Base-by-base conservation (phyloP, 2,113 vertebrate genomes). In the Rhinichthys klamathensis region DNA sequence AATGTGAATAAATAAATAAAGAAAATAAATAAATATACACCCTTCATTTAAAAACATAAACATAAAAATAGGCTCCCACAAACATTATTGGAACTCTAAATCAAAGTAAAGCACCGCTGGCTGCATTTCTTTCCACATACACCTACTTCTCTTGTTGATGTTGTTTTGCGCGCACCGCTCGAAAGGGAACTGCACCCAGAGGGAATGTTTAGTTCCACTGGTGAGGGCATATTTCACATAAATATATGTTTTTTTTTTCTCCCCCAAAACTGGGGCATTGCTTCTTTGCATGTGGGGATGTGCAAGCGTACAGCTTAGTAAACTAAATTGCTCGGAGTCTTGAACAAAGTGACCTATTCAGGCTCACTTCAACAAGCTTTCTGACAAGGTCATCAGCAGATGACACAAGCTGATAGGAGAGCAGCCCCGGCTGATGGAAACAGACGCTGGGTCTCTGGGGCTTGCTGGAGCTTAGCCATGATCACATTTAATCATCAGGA, bases 251-350 rank as follows among this genome's bases (percentile, higher is more conserved):
- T 35, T 4, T 83, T 44, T 77, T 38, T 80, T 49, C 30, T 1
- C 2, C 16, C 25, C 23, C 87, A 89, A 93, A 94, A 93, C 90
- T 93, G 87, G 93, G 92, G 91, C 93, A 92, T 89, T 88, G 91
- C 84, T 82, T 65, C 89, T 90, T 89, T 63, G 84, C 90, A 89
- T 74, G 86, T 82, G 84, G 84, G 65, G 84, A 67, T 74, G 85
- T 78, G 84, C 84, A 77, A 84, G 46, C 79, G 9, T 73, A 41
- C 32, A 9, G 81, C 67, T 73, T 83, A 69, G 81, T 83, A 56
- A 70, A 72, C 21, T 13, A 83, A 73, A 83, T 15, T 54, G 63
- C 80, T 70, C 2, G 41, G 44, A 49, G 79, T 81, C 61, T 21
- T 41, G 65, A 58, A 60, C 44, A 58, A 61, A 72, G 9, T 38